Evolutionary conservation across 2,888 invertebrate species (phyloP).

Genomic region (Eutolmus rufibarbis): DNA sequence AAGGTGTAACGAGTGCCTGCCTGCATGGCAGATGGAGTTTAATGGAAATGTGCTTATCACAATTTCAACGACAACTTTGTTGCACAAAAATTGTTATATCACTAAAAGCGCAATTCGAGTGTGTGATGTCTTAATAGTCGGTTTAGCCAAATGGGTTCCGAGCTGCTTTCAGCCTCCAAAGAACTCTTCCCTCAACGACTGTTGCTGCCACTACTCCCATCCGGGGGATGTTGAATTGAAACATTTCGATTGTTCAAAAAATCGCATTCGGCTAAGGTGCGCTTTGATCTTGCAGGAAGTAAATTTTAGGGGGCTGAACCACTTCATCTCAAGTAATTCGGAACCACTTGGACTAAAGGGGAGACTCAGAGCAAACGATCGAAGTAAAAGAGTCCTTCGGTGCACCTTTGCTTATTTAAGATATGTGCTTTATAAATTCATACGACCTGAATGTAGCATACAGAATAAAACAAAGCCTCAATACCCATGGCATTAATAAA

Average conservation of each 20-base stretch:
- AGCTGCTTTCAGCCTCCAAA: background rate
- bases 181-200: background rate
- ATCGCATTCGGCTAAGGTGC: background rate
- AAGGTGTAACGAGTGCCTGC: conserved; percentile 3
- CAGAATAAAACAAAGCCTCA: too few species aligned
- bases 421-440: background rate
- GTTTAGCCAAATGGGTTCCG: conserved; percentile 20
- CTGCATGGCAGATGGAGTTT: conserved; percentile 17
- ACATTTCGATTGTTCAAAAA: conserved; percentile 15
- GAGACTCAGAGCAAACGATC: background rate
- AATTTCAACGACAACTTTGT: conserved; percentile 24
- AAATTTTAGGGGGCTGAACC: background rate
- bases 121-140: conserved; percentile 26
- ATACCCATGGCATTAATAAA: too few species aligned
- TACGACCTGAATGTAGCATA: too few species aligned
- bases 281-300: background rate
- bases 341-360: background rate
- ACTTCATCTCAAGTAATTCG: background rate
- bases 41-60: conserved; percentile 33
- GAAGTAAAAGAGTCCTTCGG: background rate
- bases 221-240: background rate
- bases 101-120: conserved; percentile 28
- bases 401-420: background rate
- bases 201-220: background rate
- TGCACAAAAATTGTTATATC: conserved; percentile 8